phyloP scores from a whole-genome alignment of 2,113 vertebrate species.

The Gambusia affinis region DNA sequence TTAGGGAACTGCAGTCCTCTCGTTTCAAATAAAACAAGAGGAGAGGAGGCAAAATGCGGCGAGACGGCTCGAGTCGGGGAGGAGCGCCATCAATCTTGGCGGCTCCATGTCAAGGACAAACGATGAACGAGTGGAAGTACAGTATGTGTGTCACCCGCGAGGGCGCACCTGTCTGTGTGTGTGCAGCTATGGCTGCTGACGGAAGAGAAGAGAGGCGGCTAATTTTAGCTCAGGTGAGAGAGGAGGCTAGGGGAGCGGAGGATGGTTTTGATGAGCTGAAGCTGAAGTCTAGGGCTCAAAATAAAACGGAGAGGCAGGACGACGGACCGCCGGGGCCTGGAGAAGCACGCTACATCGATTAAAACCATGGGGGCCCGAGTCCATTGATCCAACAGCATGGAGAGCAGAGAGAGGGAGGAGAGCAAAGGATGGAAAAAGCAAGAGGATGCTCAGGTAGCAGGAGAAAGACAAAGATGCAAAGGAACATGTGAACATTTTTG shows the following conservation, averaged over 20 bases:
- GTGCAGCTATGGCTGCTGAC: constrained; percentile 46
- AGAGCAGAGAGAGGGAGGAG: constrained; percentile 26
- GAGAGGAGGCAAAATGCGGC: constrained; percentile 9
- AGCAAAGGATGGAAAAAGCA: constrained; percentile 9
- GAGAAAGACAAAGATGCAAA: constrained; percentile 10
- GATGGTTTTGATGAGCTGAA: constrained; percentile 46
- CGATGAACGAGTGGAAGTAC: constrained; percentile 28
- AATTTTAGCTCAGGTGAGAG: constrained; percentile 71
- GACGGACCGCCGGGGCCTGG: constrained; percentile 36
- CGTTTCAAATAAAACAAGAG: constrained; percentile 47
- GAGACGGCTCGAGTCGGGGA: constrained; percentile 31
- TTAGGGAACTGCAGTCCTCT: constrained; percentile 65
- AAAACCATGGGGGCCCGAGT: constrained; percentile 52
- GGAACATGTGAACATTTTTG: too few species aligned
- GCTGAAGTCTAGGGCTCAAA: constrained; percentile 15
- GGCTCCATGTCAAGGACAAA: constrained; percentile 68
- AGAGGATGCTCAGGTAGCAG: constrained; percentile 12
- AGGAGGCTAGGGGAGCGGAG: constrained; percentile 3
- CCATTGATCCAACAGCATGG: constrained; percentile 55
- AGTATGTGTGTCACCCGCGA: constrained; percentile 35
- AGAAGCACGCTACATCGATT: constrained; percentile 60
- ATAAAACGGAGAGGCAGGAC: constrained; percentile 17
- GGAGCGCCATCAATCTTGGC: constrained; percentile 51
- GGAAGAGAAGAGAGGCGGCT: constrained; percentile 46
- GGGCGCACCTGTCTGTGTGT: constrained; percentile 48